These are phyloP conservation scores for Arnoldichthys spilopterus DNA, from an alignment of 2,797 vertebrate species.

Conservation along the genomic window DNA sequence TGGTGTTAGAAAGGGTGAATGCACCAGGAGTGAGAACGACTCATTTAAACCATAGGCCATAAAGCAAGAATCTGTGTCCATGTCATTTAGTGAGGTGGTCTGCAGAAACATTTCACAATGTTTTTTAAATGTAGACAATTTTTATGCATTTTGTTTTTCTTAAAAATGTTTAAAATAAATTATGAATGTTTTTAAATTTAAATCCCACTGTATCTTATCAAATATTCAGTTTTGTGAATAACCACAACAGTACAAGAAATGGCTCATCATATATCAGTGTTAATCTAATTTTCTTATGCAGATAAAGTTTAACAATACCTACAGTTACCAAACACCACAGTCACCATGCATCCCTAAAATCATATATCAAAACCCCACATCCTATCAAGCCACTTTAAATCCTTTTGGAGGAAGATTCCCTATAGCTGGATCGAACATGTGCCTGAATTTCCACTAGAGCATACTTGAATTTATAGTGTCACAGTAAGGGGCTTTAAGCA, in stretches of 20 bases:
- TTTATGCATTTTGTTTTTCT: no score
- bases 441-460: slow-evolving; percentile 1
- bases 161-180: no score
- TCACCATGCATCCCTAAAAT: background rate
- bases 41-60: background rate
- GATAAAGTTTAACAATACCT: background rate
- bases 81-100: background rate
- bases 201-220: no score
- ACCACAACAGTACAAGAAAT: no score
- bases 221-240: no score
- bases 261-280: no score
- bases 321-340: background rate
- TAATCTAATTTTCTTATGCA: no score
- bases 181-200: no score
- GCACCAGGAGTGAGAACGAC: background rate
- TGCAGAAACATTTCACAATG: no score
- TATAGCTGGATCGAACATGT: background rate
- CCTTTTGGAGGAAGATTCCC: background rate
- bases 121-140: no score
- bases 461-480: slow-evolving; percentile 33
- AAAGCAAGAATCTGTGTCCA: background rate
- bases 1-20: no score
- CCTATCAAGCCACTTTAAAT: no score
- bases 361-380: background rate
- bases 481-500: slow-evolving; percentile 37